Base-by-base conservation (phyloP, 2,113 vertebrate genomes). In the Gasterosteus nipponicus region DNA sequence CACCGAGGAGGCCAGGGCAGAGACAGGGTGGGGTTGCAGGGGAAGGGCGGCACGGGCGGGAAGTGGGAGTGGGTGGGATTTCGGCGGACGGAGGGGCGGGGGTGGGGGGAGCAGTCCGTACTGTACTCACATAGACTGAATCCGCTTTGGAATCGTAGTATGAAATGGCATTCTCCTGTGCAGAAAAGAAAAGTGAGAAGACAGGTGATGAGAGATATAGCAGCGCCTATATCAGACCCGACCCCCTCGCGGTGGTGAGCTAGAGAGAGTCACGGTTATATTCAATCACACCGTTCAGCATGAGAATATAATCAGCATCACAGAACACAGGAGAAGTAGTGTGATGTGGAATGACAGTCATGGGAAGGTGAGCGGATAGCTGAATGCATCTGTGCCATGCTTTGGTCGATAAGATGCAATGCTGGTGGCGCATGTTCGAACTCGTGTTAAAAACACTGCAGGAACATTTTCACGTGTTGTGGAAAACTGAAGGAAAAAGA, bases 131-230 rank as follows among this genome's bases (percentile, higher is more conserved):
- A 46, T 96, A 95, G 92, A 98, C 96, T 0, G 96, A 96, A 56
- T 98, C 97, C 0, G 96, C 96, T 93, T 99, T 99, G 91, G 98
- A 96, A 73, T 99, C 98, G 2, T 99, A 99, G 93, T 99, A 99
- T 93, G 95, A 92, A 70, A 99, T 97, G 88, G 96, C 95, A 89
- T 95, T 96, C 91, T 97, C 97, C 98, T 99, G 94, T 86, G 84
- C 81, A 92, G 93, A 88, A 90, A 91, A 89, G 78, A 91, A 91
- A 76, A 92, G 87, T 89, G 87, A 81, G 81, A 90, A 91, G 87
- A 92, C 80, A 89, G 78, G 71, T 82, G 88, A 91, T 91, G 86
- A 92, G 81, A 92, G 89, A 90, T 92, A 88, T 84, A 92, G 91
- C 84, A 70, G 90, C 5, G 84, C 58, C 81, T 87, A 84, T 82